Percentiles rank a stretch among this genome's conserved stretches.
Conservation (phyloP, 2,888 invertebrate species). For the Conomelus anceps region DNA sequence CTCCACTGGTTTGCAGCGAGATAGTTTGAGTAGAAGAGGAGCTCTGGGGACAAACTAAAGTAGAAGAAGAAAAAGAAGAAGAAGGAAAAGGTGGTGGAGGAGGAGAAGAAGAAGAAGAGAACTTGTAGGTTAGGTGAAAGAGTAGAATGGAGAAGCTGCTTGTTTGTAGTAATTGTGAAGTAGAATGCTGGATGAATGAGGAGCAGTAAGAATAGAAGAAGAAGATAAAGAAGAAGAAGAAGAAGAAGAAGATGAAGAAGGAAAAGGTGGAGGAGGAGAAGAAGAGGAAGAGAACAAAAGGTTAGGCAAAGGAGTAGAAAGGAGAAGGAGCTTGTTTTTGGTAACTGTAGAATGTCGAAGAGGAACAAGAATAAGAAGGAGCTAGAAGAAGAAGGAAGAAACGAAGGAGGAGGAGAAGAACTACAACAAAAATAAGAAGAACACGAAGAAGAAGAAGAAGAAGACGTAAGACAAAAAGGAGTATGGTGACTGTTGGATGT, state of each 20-base stretch:
- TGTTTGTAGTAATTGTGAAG: too few species aligned
- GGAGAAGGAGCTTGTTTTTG: not conserved
- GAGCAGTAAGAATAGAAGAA: not conserved
- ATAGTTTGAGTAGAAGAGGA: not conserved
- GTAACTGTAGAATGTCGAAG: not conserved
- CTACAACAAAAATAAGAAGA: too few species aligned
- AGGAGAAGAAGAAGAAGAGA: not conserved
- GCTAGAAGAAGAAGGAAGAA: not conserved
- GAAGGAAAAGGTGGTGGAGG: not conserved
- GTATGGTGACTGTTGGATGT: too few species aligned
- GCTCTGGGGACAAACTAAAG: not conserved
- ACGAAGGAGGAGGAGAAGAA: not conserved
- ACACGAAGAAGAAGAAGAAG: not conserved
- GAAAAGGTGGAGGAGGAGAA: not conserved
- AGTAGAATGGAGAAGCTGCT: not conserved
- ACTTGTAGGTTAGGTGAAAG: not conserved
- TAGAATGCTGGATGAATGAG: not conserved
- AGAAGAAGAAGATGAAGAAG: not conserved
- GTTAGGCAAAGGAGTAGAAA: not conserved
- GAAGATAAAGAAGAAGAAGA: not conserved
- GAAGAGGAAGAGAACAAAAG: not conserved
- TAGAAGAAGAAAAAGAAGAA: not conserved
- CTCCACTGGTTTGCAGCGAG: too few species aligned
- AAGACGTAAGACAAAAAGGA: not conserved
- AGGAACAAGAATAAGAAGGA: not conserved